These are phyloP conservation scores for Turritopsis dohrnii DNA, from an alignment of 30 jellyfish, hydroid and myxozoan genomes.

Conservation along the genomic window DNA sequence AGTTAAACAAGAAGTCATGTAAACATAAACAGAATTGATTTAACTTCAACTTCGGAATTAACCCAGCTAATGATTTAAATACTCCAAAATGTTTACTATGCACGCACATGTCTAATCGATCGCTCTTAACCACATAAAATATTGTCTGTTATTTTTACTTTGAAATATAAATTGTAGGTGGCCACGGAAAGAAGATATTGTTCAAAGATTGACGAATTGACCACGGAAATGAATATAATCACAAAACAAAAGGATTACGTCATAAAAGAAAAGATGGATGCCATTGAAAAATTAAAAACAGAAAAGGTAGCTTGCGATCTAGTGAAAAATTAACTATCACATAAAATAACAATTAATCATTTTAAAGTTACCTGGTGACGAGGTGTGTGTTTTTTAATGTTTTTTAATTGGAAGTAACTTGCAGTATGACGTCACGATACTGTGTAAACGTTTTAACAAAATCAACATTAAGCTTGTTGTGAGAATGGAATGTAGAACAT, in stretches of 20 bases:
- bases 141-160: background rate
- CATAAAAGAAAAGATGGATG: background rate
- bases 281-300: slow-evolving; percentile 1
- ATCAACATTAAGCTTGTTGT: too few species aligned
- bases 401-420: too few species aligned
- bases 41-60: background rate
- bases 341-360: too few species aligned
- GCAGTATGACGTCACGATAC: too few species aligned
- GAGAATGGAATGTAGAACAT: too few species aligned
- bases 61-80: background rate
- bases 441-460: too few species aligned
- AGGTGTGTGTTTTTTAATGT: too few species aligned
- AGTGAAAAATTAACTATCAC: background rate
- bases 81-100: background rate
- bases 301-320: slow-evolving; percentile 2
- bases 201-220: slow-evolving; percentile 14
- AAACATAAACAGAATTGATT: too few species aligned
- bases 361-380: background rate
- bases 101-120: background rate
- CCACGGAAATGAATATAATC: background rate
- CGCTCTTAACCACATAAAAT: background rate
- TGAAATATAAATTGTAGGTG: background rate
- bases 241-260: background rate
- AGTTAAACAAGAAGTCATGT: too few species aligned
- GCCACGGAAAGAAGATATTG: slow-evolving; percentile 14